Evolutionary conservation across 2,888 invertebrate species (phyloP).

Genomic region (Cremastobaeus sp.): DNA sequence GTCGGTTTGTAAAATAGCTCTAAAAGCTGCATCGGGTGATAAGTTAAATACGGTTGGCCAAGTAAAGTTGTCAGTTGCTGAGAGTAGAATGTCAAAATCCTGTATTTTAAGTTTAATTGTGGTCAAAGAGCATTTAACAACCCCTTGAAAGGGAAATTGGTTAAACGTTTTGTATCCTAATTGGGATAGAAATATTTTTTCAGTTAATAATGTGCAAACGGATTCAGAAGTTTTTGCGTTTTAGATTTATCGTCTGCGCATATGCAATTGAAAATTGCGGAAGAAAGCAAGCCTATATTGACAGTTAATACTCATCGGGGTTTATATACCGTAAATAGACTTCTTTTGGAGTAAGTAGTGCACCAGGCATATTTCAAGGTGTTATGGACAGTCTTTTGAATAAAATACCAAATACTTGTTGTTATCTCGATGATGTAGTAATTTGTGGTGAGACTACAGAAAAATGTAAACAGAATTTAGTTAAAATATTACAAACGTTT

Average conservation of each 20-base stretch:
- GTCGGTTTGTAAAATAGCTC: neutral
- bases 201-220: neutral
- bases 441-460: conserved; percentile 22
- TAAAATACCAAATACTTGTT: conserved; percentile 63
- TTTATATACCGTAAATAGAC: conserved; percentile 18
- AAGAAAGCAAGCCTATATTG: conserved; percentile 3
- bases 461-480: conserved; percentile 11
- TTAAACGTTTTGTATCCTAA: neutral
- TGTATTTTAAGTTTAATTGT: neutral
- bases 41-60: conserved; percentile 1
- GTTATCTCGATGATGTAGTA: conserved; percentile 73
- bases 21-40: conserved; percentile 9
- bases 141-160: conserved; percentile 6
- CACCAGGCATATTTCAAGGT: conserved; percentile 23
- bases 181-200: neutral
- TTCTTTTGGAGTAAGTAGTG: conserved; percentile 26
- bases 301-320: conserved; percentile 25
- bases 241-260: conserved; percentile 37
- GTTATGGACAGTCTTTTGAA: conserved; percentile 32
- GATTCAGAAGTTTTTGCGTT: conserved; percentile 8
- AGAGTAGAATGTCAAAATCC: neutral
- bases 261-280: too few relatives aligned
- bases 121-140: neutral
- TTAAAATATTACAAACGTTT: neutral
- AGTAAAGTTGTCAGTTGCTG: neutral